Base-by-base conservation (phyloP, 2,113 vertebrate genomes). In the Mus musculus region DNA sequence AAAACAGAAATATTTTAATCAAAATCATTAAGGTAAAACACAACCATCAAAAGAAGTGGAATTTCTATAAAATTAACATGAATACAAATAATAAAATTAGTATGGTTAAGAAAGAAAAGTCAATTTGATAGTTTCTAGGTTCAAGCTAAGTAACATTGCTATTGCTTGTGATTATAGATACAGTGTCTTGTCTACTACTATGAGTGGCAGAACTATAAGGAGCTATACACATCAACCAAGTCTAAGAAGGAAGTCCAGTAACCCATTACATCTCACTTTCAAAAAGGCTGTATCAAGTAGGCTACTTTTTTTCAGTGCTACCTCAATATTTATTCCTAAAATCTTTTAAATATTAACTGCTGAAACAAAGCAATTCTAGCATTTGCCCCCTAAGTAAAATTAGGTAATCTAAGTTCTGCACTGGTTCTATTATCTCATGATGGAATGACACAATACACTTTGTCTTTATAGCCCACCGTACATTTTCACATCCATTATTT, bases 311-410 rank as follows among this genome's bases (percentile, higher is more conserved):
- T 93, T 89, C 81, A 90, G 59, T 26, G 92, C 42, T 78, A 69
- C 73, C 39, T 96, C 75, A 6, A 94, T 80, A 96, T 90, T 77
- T 86, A 93, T n/a, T 42, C 36, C 80, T 95, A 81, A 95, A 77
- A 81, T 77, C 22, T 24, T 72, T 93, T 86, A 75, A 75, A 67
- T 49, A 77, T 75, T 80, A 95, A 92, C 10, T 77, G 24, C 13
- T 93, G 49, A 92, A 84, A 95, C 67, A 92, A 96, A 93, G 80
- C 42, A 91, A 96, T 81, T 94, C 30, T 94, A 80, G 69, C 78
- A 94, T 11, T 93, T 71, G 87, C 92, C 30, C 17, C 33, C 1
- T 8, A 87, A 94, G 24, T 56, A 36, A 93, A 61, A 73, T 69
- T 33, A 90, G 26, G 33, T 5, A 77, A 88, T 63, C 63, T 42